Conservation (phyloP, 1,140 invertebrate genomes). For the Anoplophora glabripennis region DNA sequence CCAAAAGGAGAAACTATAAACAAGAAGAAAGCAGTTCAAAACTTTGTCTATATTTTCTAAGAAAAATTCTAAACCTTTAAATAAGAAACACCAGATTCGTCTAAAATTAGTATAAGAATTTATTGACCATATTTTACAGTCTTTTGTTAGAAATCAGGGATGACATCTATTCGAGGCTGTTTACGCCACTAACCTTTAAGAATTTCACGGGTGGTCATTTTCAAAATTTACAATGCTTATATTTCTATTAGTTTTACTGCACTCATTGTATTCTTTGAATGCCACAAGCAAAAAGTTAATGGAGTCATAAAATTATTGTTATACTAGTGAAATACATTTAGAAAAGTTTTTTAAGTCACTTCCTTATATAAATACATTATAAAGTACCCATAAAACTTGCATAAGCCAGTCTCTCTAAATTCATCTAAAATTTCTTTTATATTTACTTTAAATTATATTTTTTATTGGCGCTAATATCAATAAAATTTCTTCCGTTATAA, state of each 20-base stretch:
- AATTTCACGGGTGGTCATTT: slow-evolving; percentile 22
- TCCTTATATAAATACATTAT: no score
- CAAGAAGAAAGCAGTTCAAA: slow-evolving; percentile 1
- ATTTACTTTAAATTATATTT: no score
- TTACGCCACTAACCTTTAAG: slow-evolving; percentile 16
- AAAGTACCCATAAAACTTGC: no score
- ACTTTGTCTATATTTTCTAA: background rate
- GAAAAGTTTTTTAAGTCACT: no score
- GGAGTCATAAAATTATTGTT: background rate
- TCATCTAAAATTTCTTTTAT: no score
- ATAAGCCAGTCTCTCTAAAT: no score
- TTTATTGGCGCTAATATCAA: no score
- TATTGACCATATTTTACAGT: slow-evolving; percentile 13
- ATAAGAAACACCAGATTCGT: no score
- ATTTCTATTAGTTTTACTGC: background rate
- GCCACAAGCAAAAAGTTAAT: background rate
- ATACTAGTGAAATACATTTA: no score
- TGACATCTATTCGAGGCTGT: slow-evolving; percentile 17
- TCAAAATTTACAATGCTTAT: background rate
- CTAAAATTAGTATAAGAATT: slow-evolving; percentile 1
- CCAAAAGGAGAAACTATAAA: slow-evolving; percentile 7
- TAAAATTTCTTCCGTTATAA: no score
- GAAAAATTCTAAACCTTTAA: slow-evolving; percentile 6
- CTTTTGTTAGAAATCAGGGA: slow-evolving; percentile 2
- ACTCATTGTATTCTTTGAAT: background rate